phyloP scores from a whole-genome alignment of 2,888 invertebrate genomes.

The Labia minor region DNA sequence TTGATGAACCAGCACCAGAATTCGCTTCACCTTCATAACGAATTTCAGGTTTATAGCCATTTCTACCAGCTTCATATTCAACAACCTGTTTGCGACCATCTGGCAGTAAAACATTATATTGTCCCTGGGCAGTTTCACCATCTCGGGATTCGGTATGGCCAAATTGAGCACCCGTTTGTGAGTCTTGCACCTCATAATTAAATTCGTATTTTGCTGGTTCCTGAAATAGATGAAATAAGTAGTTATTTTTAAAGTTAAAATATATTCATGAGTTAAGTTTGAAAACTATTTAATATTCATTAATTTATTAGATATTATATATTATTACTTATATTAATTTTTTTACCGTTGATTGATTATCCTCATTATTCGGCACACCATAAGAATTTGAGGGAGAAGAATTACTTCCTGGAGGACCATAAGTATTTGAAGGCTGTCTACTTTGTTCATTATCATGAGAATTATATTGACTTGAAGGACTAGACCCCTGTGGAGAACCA shows the following conservation, averaged over 20 bases:
- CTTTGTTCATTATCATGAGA: neutral
- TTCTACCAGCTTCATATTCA: constrained; percentile 25
- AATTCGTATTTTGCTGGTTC: constrained; percentile 26
- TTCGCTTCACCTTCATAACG: constrained; percentile 25
- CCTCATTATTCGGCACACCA: constrained; percentile 19
- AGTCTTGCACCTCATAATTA: constrained; percentile 26
- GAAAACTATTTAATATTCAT: no score
- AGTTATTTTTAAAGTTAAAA: neutral
- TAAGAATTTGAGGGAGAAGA: constrained; percentile 20
- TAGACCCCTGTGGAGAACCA: neutral
- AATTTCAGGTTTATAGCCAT: constrained; percentile 26
- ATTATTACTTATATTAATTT: no score
- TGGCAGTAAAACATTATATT: constrained; percentile 26
- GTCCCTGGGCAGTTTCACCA: constrained; percentile 24
- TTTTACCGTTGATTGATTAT: constrained; percentile 23
- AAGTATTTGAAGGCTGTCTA: constrained; percentile 19
- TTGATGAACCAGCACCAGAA: constrained; percentile 20
- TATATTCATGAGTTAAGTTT: no score
- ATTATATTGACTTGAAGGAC: neutral
- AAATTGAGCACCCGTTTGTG: constrained; percentile 24
- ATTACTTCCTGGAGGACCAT: constrained; percentile 19
- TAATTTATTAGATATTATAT: no score
- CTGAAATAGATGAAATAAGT: constrained; percentile 20
- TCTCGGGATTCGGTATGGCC: constrained; percentile 26
- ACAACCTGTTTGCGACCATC: constrained; percentile 27